Percentiles rank a stretch among this genome's conserved stretches.
These are phyloP conservation scores for Listrodromus nycthemerus DNA, from an alignment of 2,888 invertebrate species.

Conservation along the genomic window DNA sequence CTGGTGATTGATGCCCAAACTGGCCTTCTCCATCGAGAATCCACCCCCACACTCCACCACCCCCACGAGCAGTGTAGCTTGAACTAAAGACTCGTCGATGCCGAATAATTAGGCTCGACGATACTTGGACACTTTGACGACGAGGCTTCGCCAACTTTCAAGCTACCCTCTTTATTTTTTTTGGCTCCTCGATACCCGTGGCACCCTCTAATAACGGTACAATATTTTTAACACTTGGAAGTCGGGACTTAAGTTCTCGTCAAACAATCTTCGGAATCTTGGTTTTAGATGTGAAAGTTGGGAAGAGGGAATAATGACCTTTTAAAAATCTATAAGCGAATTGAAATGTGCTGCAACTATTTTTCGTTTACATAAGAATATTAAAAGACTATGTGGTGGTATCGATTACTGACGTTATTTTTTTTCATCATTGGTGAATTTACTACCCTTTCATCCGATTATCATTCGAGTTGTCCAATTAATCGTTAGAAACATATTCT, in stretches of 20 bases:
- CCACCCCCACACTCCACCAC: slow-evolving; percentile 38
- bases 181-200: slow-evolving; percentile 66
- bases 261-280: neutral
- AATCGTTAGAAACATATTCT: neutral
- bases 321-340: neutral
- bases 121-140: slow-evolving; percentile 78
- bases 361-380: neutral
- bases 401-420: neutral
- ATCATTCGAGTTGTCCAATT: neutral
- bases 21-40: slow-evolving; percentile 32
- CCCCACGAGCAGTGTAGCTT: slow-evolving; percentile 51
- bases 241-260: neutral
- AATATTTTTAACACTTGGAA: slow-evolving; percentile 17
- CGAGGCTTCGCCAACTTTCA: slow-evolving; percentile 59
- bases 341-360: neutral
- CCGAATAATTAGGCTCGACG: slow-evolving; percentile 80
- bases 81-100: slow-evolving; percentile 79
- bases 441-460: neutral
- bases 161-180: slow-evolving; percentile 34
- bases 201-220: slow-evolving; percentile 24
- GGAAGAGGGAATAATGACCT: neutral
- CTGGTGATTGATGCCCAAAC: slow-evolving; percentile 77
- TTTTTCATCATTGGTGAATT: neutral
- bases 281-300: neutral
- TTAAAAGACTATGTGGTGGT: neutral